Conservation (phyloP, 2,888 invertebrate species). For the Noctua janthina region DNA sequence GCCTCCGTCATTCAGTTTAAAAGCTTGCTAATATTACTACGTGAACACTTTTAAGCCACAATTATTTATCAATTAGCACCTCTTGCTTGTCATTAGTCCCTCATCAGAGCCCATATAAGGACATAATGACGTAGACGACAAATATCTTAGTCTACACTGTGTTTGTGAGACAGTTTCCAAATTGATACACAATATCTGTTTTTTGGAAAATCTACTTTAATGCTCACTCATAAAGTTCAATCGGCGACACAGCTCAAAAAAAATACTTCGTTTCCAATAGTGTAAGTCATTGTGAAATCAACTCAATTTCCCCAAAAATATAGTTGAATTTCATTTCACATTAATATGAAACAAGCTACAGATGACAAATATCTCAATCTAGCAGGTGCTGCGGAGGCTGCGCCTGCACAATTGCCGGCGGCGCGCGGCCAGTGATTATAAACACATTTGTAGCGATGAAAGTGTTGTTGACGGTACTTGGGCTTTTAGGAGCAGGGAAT, state of each 20-base stretch:
- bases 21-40: background rate
- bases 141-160: slow-evolving; percentile 56
- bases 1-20: background rate
- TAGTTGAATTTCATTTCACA: background rate
- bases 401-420: slow-evolving; percentile 44
- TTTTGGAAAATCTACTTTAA: background rate
- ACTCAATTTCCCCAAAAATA: background rate
- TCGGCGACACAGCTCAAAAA: background rate
- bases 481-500: slow-evolving; percentile 20
- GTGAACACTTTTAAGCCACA: background rate
- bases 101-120: slow-evolving; percentile 29
- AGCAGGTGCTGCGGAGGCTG: slow-evolving; percentile 58
- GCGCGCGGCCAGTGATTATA: slow-evolving; percentile 66
- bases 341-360: background rate
- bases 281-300: background rate
- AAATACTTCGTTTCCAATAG: background rate
- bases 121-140: slow-evolving; percentile 50
- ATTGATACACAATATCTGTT: background rate
- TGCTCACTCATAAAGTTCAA: background rate
- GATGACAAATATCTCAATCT: slow-evolving; percentile 61
- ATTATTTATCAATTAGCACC: slow-evolving; percentile 45
- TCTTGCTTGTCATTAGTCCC: slow-evolving; percentile 31
- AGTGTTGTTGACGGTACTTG: slow-evolving; percentile 38
- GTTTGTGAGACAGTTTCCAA: background rate
- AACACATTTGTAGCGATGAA: slow-evolving; percentile 64